Percentiles rank a stretch among this genome's conserved stretches.
These are phyloP conservation scores for Pomacea canaliculata DNA, from an alignment of 2,888 invertebrate species.

Conservation along the genomic window DNA sequence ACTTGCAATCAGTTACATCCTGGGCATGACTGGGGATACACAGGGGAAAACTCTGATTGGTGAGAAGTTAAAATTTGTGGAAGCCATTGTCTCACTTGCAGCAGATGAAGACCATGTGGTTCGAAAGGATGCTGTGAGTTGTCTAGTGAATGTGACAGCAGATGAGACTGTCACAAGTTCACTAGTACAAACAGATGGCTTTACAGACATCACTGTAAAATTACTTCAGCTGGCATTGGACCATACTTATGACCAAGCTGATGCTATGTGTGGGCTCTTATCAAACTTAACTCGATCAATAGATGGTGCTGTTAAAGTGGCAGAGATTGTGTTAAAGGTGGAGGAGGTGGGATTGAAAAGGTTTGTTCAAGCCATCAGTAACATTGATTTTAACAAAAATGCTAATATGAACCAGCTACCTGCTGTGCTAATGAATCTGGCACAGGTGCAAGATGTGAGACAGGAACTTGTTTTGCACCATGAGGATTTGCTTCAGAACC, in stretches of 20 bases:
- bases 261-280: constrained; percentile 84
- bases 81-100: too few relatives aligned
- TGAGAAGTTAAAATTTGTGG: too few relatives aligned
- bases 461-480: constrained; percentile 55
- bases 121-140: too few relatives aligned
- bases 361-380: constrained; percentile 79
- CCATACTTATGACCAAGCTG: constrained; percentile 73
- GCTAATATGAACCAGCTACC: constrained; percentile 76
- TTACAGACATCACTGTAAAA: constrained; percentile 53
- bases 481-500: constrained; percentile 66
- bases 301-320: constrained; percentile 69
- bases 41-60: too few relatives aligned
- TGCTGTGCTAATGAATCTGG: constrained; percentile 74
- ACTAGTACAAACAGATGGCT: constrained; percentile 44
- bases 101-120: too few relatives aligned
- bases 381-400: constrained; percentile 77
- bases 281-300: constrained; percentile 77
- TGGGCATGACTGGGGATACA: too few relatives aligned
- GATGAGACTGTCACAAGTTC: constrained; percentile 68
- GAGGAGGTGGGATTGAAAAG: constrained; percentile 71
- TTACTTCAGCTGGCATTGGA: constrained; percentile 55
- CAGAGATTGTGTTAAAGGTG: constrained; percentile 54
- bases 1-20: too few relatives aligned
- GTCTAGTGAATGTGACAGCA: constrained; percentile 64
- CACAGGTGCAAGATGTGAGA: constrained; percentile 70